phyloP scores from a whole-genome alignment of 2,113 vertebrate species.

The Eulacestoma nigropectus region DNA sequence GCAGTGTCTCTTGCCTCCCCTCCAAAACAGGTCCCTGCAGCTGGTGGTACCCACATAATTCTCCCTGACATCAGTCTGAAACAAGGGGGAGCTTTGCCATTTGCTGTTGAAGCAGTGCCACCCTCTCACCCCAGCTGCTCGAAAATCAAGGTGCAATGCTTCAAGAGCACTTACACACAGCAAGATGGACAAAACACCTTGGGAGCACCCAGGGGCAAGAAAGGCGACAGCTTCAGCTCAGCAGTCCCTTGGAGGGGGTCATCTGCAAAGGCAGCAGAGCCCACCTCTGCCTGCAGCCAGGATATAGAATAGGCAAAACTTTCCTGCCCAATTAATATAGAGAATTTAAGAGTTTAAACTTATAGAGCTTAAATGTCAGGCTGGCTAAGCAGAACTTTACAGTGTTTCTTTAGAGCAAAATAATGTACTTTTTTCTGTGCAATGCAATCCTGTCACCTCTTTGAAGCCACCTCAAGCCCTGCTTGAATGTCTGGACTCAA shows the following conservation, averaged over 20 bases:
- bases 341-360: neutral
- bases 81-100: accelerated
- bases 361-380: neutral
- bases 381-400: neutral
- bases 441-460: neutral
- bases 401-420: neutral
- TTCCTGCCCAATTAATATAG: neutral
- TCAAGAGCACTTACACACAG: neutral
- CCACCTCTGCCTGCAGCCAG: neutral
- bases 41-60: neutral
- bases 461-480: neutral
- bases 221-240: neutral
- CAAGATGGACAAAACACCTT: neutral
- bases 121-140: neutral
- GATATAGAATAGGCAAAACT: neutral
- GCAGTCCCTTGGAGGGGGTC: neutral
- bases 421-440: neutral
- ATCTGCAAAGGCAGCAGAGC: neutral
- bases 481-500: neutral
- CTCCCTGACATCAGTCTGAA: neutral
- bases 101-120: neutral
- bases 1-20: neutral
- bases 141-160: accelerated
- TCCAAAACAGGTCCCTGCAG: neutral
- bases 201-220: neutral